Conservation (phyloP, 1,140 invertebrate species). For the Heterodera schachtii region DNA sequence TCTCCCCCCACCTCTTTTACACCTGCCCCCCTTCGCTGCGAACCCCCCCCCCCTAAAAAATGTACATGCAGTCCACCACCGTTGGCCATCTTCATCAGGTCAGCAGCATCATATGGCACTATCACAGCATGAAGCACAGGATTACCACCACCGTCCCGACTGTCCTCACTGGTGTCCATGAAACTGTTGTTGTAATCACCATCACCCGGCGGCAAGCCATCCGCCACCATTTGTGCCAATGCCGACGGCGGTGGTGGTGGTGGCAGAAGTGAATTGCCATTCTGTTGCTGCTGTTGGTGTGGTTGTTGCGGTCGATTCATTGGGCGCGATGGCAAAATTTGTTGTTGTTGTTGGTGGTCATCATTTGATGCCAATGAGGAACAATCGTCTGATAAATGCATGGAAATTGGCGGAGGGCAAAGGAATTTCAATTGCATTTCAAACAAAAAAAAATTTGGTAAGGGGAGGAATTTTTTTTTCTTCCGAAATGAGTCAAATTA, state of each 20-base stretch:
- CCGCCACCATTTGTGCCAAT: conserved; percentile 1
- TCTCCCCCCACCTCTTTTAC: no score
- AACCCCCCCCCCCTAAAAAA: no score
- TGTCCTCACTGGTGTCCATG: conserved; percentile 22
- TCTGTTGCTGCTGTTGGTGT: conserved; percentile 3
- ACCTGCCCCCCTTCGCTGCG: no score
- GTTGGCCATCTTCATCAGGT: conserved; percentile 16
- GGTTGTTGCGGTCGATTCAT: neutral
- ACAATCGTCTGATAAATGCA: no score
- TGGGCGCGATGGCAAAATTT: no score
- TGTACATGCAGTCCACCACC: neutral
- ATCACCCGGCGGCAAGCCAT: no score
- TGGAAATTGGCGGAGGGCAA: no score
- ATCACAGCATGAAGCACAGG: neutral
- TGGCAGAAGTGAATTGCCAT: neutral
- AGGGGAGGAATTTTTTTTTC: no score
- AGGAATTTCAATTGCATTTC: no score
- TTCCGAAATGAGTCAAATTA: no score
- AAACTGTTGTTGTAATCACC: neutral
- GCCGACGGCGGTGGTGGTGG: neutral
- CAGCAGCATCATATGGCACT: neutral
- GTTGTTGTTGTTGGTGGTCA: neutral
- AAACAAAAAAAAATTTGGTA: no score
- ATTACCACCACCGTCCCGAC: neutral
- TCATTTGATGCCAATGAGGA: neutral